Evolutionary conservation across 2,888 invertebrate genomes (phyloP).

Genomic region (Byasa hedistus): DNA sequence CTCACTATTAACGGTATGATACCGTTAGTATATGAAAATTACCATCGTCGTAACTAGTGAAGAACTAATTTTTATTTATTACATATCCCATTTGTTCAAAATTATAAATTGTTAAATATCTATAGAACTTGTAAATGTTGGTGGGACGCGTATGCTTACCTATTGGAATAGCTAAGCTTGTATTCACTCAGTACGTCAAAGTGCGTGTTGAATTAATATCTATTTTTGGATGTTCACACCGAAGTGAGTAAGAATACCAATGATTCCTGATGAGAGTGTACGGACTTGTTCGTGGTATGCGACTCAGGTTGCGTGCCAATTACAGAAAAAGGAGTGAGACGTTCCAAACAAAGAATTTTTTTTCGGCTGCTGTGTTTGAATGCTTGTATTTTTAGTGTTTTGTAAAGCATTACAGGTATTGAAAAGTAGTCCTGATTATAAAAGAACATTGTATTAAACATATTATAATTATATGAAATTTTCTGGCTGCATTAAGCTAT

Average conservation of each 20-base stretch:
- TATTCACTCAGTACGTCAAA: constrained; percentile 1
- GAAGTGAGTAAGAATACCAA: constrained; percentile 28
- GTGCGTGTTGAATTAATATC: constrained; percentile 15
- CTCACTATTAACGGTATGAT: no score
- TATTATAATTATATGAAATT: neutral
- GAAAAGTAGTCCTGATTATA: neutral
- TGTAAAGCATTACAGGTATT: neutral
- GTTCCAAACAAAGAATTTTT: constrained; percentile 44
- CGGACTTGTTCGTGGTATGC: constrained; percentile 36
- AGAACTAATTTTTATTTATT: no score
- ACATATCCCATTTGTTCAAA: no score
- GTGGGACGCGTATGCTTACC: neutral
- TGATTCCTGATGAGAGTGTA: constrained; percentile 11
- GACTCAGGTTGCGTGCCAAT: constrained; percentile 49
- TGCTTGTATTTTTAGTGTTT: neutral
- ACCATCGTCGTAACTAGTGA: no score
- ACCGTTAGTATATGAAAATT: no score
- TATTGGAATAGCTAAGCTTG: neutral
- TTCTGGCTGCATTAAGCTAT: neutral
- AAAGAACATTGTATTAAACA: neutral
- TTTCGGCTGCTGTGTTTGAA: neutral
- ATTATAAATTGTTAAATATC: neutral
- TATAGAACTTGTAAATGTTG: neutral
- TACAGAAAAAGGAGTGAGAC: constrained; percentile 47
- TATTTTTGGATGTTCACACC: constrained; percentile 27